Base-by-base conservation (phyloP, 2,888 invertebrate species). In the Tyria jacobaeae region DNA sequence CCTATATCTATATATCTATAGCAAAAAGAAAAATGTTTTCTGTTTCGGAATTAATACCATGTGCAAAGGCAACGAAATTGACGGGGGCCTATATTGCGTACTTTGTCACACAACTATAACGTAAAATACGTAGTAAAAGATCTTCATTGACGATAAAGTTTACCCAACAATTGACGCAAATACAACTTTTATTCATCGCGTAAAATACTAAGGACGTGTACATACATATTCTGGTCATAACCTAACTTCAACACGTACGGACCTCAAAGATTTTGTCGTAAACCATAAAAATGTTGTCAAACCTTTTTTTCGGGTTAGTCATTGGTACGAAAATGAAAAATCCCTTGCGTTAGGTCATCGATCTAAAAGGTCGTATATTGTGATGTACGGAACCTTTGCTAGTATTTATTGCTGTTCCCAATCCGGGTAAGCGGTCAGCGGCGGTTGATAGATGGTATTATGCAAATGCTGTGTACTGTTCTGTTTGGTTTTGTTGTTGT, bases 401-500 rank as follows among this genome's bases (percentile, higher is more conserved):
- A 62, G 78, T 82, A 87, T 88, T 86, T 88, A 88, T 88, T 83
- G 79, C 80, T 73, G 74, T 78, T 76, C 79, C 79, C 80, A 80
- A 84, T 83, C 78, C 79, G 82, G 80, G 69, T 68, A 72, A 78
- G 79, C 82, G 86, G 85, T 83, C 84, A 86, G 75, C 71, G 75
- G 66, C 60, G 76, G 76, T 73, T 87, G 88, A 88, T 87, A 80
- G 82, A 87, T 87, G 84, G 82, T 77, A 73, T 81, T 83, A 87
- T 87, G 83, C 80, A 84, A 81, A 85, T 85, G 62, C 62, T 61
- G 64, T 66, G 71, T 68, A 75, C 66, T 61, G 69, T 63, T 64
- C 59, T 79, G 52, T 75, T 70, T 68, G 64, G 67, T 74, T 72
- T 71, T 76, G 72, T 64, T 72, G 64, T 21, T 48, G 34, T 27